Evolutionary conservation across 2,113 vertebrate species (phyloP), one percentile per base, ranked within the genome.

Genomic region (Paraplagusia blochii): DNA sequence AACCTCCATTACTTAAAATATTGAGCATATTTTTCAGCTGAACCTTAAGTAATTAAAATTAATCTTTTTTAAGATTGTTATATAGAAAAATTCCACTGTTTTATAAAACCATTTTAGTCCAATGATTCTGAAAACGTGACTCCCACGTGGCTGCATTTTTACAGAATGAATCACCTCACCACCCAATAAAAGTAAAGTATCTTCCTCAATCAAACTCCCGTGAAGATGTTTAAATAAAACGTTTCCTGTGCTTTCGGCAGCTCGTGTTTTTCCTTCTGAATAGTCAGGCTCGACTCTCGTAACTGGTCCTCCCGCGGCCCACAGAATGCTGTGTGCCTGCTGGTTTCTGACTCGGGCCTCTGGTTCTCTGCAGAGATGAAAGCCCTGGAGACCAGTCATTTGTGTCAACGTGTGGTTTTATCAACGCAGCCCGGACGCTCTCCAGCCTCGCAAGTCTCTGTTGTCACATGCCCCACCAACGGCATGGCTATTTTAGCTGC

Each of bases 361-460:
- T 72, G 83, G 80, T 82, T 88, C 80, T 76, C 72, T 39, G 68
- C 57, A 45, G 72, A 81, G 88, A 89, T 90, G 81, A 90, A 89
- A 89, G 78, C 50, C 76, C 51, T 35, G 10, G 4, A 70, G 79
- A 73, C 72, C 79, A 80, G 73, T 83, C 77, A 81, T 85, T 89
- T 89, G 72, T 87, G 87, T 89, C 80, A 79, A 53, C 53, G 60
- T 67, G 86, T 64, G 90, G 89, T 87, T 87, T 74, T 53, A 60
- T 65, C 75, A 49, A 13, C 43, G 42, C 51, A 71, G 82, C 83
- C 89, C 87, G 78, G 74, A 64, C 36, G 70, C 74, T 72, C 75
- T 63, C 43, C 36, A 71, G 72, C 72, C 47, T 57, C 47, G 53
- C 76, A 14, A 66, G 82, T 79, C 72, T 63, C 85, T 83, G 73